A percentile compares a stretch with the other conserved stretches of the same genome.
These are phyloP conservation scores for Anagyrus pseudococci DNA, from an alignment of 2,888 invertebrate species.

Conservation along the genomic window DNA sequence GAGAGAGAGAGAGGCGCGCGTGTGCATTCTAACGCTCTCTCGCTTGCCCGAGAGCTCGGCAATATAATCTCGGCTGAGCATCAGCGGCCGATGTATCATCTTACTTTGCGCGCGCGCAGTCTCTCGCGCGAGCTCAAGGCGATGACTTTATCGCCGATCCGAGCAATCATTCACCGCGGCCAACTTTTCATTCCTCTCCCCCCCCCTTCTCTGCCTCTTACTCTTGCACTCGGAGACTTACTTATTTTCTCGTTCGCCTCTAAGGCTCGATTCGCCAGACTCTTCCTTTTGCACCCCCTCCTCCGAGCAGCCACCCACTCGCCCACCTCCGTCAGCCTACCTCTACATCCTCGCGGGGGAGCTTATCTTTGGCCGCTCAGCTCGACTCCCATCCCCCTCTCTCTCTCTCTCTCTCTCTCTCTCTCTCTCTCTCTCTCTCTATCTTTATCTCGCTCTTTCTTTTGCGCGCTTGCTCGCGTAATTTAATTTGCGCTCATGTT, in stretches of 20 bases:
- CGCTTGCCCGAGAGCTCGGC: background rate
- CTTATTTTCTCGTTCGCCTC: conserved; percentile 37
- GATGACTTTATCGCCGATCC: conserved; percentile 63
- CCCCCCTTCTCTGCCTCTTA: conserved; percentile 32
- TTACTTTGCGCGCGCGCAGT: conserved; percentile 49
- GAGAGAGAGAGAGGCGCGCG: background rate
- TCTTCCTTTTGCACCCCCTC: background rate
- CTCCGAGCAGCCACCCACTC: too few relatives aligned
- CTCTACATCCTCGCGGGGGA: background rate
- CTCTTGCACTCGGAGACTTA: conserved; percentile 32
- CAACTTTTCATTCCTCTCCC: conserved; percentile 41
- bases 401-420: too few relatives aligned
- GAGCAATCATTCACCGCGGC: conserved; percentile 52
- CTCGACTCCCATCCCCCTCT: too few relatives aligned
- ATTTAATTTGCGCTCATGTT: conserved; percentile 33
- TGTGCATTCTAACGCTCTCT: conserved; percentile 21
- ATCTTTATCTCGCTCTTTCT: too few relatives aligned
- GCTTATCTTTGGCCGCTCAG: background rate
- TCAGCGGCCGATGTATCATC: conserved; percentile 61
- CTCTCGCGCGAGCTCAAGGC: conserved; percentile 51
- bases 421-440: too few relatives aligned
- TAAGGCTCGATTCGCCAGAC: too few relatives aligned
- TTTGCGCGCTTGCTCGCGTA: conserved; percentile 20
- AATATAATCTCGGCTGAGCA: conserved; percentile 54
- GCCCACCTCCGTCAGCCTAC: background rate